A percentile compares a stretch with the other conserved stretches of the same genome.
phyloP scores from a whole-genome alignment of 2,113 vertebrate species.

The Chionis minor region DNA sequence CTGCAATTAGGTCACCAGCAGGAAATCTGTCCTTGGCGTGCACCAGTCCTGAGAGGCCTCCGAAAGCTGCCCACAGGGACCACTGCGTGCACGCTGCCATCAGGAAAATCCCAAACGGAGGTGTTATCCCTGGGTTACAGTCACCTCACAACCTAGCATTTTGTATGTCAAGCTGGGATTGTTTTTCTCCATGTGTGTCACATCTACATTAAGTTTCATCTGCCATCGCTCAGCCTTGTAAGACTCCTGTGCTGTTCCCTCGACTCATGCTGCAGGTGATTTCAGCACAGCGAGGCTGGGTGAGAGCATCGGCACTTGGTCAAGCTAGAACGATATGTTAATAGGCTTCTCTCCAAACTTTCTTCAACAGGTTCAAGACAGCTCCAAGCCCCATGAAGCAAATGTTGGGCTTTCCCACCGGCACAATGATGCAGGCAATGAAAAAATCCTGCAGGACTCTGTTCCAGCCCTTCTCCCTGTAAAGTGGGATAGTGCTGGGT shows the following conservation, averaged over 20 bases:
- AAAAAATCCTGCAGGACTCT: neutral
- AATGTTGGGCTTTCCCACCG: conserved; percentile 62
- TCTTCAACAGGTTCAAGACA: conserved; percentile 78
- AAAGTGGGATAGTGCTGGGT: neutral
- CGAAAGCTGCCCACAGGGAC: neutral
- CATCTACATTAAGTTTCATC: neutral
- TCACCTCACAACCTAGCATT: neutral
- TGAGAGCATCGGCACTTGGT: fast-evolving
- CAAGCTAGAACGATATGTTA: neutral
- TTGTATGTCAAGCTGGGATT: neutral
- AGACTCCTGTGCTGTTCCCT: neutral
- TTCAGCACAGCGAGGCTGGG: neutral
- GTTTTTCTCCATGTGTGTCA: neutral
- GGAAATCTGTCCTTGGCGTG: neutral
- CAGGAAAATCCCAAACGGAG: neutral
- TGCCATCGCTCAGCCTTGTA: neutral
- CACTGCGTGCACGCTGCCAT: neutral
- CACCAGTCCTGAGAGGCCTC: neutral
- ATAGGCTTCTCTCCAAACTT: neutral
- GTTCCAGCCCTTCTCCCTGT: neutral
- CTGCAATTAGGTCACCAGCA: neutral
- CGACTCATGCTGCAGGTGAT: neutral
- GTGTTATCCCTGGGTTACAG: neutral
- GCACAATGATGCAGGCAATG: neutral
- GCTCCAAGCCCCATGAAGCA: conserved; percentile 53